Evolutionary conservation across 92 coral and sea anemone genomes (phyloP), one percentile per base, ranked within the genome.

Genomic region (Paragorgia papillata): DNA sequence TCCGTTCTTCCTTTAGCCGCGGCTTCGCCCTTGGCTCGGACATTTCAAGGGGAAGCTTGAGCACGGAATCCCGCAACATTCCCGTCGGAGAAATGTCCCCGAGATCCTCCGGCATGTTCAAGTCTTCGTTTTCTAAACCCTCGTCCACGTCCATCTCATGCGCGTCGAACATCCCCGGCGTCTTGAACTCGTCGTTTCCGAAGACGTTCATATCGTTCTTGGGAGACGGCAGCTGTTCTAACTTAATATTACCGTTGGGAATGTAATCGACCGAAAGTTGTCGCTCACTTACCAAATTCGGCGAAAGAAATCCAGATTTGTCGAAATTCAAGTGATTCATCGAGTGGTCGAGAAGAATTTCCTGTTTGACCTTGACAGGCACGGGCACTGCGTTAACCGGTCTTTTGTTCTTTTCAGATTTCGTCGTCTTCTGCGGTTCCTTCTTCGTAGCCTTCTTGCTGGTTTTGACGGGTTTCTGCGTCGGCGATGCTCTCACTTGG

Each of bases 401-500:
- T 70, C 85, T 95, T 75, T 89, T 89, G 40, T 60, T 91, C 80
- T 83, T 87, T 0, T 87, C 50, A 46, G 83, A 85, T 79, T 86
- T 92, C 35, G 69, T 48, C 20, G 83, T 79, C 69, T 82, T 89
- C 14, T 69, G 83, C 40, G 69, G 62, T 50, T 71, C 78, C 35
- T 71, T 71, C 51, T 55, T 71, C 15, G 64, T 31, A 4, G 49
- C 33, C 41, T 34, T 71, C 28, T 57, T 57, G 58, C 29, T 71
- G 13, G 78, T 35, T 27, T 24, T 62, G 2, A 79, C 54, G 22
- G 89, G 51, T 76, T 86, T 86, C 32, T 57, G 69, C 33, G 83
- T 73, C 30, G 96, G 80, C 25, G 83, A 39, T 5, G 90, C 82
- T 54, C 84, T 91, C 25, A 89, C 87, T 69, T 91, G 99, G 0